Base-by-base conservation (phyloP, 2,797 vertebrate genomes). In the Acanthurus leucopareius region DNA sequence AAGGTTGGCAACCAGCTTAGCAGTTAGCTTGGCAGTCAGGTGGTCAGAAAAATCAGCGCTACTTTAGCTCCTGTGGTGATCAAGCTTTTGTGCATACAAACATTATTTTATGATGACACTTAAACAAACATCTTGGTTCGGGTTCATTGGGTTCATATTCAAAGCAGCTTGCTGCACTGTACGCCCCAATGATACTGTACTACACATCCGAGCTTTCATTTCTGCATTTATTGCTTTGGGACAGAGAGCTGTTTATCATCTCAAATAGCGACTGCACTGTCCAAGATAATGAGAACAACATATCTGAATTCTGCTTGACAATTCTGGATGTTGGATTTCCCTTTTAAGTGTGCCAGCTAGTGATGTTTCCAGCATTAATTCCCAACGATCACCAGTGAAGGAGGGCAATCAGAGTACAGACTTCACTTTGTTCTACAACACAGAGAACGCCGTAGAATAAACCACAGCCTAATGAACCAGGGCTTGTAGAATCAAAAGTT, bases 401-500 rank as follows among this genome's bases (percentile, higher is more conserved):
- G 79, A 90, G 80, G 73, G 75, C 83, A 88, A 79, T 81, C 69
- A 68, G 65, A 85, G 77, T 76, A 86, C 76, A 85, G 71, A 57
- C 70, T 80, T 84, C 66, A 83, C 75, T 91, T 89, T 92, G 81
- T 89, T 90, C 71, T 79, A 84, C 77, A 88, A 84, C 77, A 72
- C 49, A 80, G 73, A 77, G 20, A 69, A 69, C 63, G 75, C 51
- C 66, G 59, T 51, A 58, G 38, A 80, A 86, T 79, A 83, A 72
- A 85, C 69, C 47, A 56, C 57, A 61, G 59, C 20, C 62, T 83
- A 88, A 88, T 85, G 77, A 88, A 79, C 72, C 51, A 28, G 25
- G 48, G 44, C 64, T 57, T 75, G 75, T 68, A 65, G 25, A 78
- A 85, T 82, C 76, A 77, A 42, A 56, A 77, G 49, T 59, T 64